Conservation (phyloP, 30 jellyfish, hydroid and myxozoan genomes). For the Aurelia coerulea region DNA sequence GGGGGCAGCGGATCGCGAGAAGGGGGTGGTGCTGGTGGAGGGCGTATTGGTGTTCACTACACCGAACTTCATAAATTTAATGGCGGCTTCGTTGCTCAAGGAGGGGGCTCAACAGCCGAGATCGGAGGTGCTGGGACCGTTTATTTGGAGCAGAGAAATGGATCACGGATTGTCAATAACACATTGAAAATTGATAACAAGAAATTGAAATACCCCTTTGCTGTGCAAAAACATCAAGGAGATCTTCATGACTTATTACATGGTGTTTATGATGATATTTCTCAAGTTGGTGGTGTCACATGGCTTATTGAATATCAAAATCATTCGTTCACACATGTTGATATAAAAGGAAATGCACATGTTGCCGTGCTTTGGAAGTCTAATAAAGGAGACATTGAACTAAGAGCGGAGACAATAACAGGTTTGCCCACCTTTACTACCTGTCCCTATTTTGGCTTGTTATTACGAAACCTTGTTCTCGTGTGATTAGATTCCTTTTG, state of each 20-base stretch:
- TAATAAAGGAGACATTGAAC: slow-evolving; percentile 25
- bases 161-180: slow-evolving; percentile 21
- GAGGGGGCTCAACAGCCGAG: slow-evolving; percentile 53
- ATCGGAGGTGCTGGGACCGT: slow-evolving; percentile 72
- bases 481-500: no score
- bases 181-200: slow-evolving; percentile 39
- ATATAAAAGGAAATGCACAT: slow-evolving; percentile 58
- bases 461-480: no score
- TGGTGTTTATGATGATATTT: slow-evolving; percentile 53
- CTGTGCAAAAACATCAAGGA: slow-evolving; percentile 40
- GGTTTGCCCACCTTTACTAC: neutral
- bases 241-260: slow-evolving; percentile 37
- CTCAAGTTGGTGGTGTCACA: slow-evolving; percentile 60
- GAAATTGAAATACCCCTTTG: slow-evolving; percentile 35
- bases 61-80: slow-evolving; percentile 35
- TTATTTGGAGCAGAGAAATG: slow-evolving; percentile 65
- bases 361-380: slow-evolving; percentile 66
- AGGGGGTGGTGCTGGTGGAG: slow-evolving; percentile 82
- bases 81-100: slow-evolving; percentile 51
- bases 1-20: slow-evolving; percentile 57
- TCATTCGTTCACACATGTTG: slow-evolving; percentile 64
- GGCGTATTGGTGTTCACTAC: slow-evolving; percentile 51
- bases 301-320: slow-evolving; percentile 68
- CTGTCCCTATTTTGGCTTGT: no score
- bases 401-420: slow-evolving; percentile 28